These are phyloP conservation scores for Oceanodroma leucorhoa DNA, from an alignment of 2,797 vertebrate species.

Conservation along the genomic window DNA sequence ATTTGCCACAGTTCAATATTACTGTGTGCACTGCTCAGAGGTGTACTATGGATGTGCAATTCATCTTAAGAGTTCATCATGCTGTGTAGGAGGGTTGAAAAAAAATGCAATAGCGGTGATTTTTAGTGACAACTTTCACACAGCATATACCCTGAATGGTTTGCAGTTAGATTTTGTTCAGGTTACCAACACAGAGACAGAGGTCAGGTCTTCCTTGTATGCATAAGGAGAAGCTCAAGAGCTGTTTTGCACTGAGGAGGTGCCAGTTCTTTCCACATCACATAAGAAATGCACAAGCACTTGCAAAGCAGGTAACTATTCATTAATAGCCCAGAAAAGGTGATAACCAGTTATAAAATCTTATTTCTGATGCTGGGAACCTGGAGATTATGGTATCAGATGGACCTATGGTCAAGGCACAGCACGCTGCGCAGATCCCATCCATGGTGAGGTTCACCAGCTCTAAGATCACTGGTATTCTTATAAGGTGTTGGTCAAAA, in stretches of 20 bases:
- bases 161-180: not conserved
- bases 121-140: not conserved
- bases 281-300: not conserved
- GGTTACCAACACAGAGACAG: not conserved
- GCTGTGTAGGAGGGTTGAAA: not conserved
- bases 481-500: not conserved
- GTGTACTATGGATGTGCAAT: not conserved
- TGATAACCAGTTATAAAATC: not conserved
- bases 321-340: not conserved
- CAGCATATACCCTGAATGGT: not conserved
- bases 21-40: not conserved
- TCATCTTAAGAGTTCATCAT: not conserved
- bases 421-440: fast-evolving
- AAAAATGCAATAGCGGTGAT: not conserved
- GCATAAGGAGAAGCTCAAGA: not conserved
- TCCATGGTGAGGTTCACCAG: not conserved
- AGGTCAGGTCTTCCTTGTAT: not conserved
- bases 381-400: fast-evolving
- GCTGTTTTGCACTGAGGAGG: not conserved
- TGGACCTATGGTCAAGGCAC: not conserved
- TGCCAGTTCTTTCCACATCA: not conserved
- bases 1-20: not conserved
- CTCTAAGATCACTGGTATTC: not conserved
- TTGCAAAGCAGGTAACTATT: not conserved
- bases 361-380: not conserved